Base-by-base conservation (phyloP, 2,888 invertebrate genomes). In the Phortica magna region DNA sequence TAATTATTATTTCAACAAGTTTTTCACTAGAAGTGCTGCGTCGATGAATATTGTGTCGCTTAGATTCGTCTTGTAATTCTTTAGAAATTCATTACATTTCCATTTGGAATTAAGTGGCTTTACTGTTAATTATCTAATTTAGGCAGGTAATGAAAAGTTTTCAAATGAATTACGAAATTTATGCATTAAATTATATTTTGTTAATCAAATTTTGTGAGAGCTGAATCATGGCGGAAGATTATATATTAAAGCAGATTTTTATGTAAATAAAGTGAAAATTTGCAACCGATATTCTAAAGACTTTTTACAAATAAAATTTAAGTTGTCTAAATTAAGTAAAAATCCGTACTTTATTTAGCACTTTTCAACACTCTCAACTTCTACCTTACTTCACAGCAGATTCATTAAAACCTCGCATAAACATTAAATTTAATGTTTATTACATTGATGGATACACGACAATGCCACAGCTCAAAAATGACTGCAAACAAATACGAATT, bases 371-470 rank as follows among this genome's bases (percentile, higher is more conserved):
- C 1, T 31, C 31, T 1, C 31, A 31, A 31, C 2, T 1, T 31
- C 31, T 31, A 31, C 31, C 31, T 31, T 31, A 31, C 39, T 19
- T 43, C 65, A 76, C 77, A 65, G 39, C 65, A 70, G 48, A 70
- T 70, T 70, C 68, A 79, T 78, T 79, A 72, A 79, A 82, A 80
- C 81, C 76, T 79, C 78, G 77, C 81, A 87, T 88, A 83, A 86
- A 81, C 85, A 84, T 86, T 84, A 88, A 88, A 86, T 88, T 88
- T 88, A 82, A 86, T 85, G 85, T 81, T 86, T 84, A 86, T 88
- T 76, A 83, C 81, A 48, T 43, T 64, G 73, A 78, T 84, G 85
- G 84, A 84, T 84, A 6, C 59, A 61, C 3, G 17, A 10, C 4
- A 61, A 61, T 3, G 22, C 7, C 83, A 84, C 83, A 83, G 82